phyloP scores from a whole-genome alignment of 2,888 invertebrate species.

The Cosmia pyralina region DNA sequence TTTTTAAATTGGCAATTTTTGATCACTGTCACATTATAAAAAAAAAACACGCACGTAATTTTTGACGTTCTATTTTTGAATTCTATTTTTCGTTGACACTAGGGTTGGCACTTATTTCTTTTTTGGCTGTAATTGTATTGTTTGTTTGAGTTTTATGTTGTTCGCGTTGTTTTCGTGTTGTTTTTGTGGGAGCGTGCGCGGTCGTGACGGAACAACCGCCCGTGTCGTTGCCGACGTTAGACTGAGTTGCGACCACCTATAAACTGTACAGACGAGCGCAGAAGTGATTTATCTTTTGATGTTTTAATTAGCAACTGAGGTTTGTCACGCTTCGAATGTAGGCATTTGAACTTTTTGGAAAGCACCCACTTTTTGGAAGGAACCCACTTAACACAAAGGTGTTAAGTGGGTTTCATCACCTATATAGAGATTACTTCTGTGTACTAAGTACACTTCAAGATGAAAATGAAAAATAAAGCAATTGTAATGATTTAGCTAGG shows the following conservation, averaged over 20 bases:
- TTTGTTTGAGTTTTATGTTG: slow-evolving; percentile 65
- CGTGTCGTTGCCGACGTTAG: slow-evolving; percentile 77
- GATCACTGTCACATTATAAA: slow-evolving; percentile 67
- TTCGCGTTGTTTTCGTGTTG: slow-evolving; percentile 66
- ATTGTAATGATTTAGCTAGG: too few species aligned
- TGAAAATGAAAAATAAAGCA: background rate
- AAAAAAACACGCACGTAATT: slow-evolving; percentile 39
- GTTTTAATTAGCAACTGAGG: slow-evolving; percentile 66
- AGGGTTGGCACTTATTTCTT: slow-evolving; percentile 65
- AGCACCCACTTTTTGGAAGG: too few species aligned
- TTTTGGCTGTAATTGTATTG: slow-evolving; percentile 68
- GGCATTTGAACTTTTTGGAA: slow-evolving; percentile 36
- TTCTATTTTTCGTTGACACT: slow-evolving; percentile 60
- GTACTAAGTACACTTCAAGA: background rate
- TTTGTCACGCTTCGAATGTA: slow-evolving; percentile 46
- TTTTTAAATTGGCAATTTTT: slow-evolving; percentile 60
- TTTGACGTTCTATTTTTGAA: slow-evolving; percentile 42
- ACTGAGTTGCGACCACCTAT: slow-evolving; percentile 79
- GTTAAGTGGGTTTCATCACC: slow-evolving; percentile 11
- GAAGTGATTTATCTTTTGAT: slow-evolving; percentile 68
- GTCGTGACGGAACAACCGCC: slow-evolving; percentile 69
- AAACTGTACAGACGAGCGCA: slow-evolving; percentile 69
- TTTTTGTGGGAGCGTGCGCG: slow-evolving; percentile 65
- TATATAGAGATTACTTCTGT: background rate
- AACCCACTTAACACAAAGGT: too few species aligned